Base-by-base conservation (phyloP, 2,113 vertebrate genomes). In the Geococcyx californianus region DNA sequence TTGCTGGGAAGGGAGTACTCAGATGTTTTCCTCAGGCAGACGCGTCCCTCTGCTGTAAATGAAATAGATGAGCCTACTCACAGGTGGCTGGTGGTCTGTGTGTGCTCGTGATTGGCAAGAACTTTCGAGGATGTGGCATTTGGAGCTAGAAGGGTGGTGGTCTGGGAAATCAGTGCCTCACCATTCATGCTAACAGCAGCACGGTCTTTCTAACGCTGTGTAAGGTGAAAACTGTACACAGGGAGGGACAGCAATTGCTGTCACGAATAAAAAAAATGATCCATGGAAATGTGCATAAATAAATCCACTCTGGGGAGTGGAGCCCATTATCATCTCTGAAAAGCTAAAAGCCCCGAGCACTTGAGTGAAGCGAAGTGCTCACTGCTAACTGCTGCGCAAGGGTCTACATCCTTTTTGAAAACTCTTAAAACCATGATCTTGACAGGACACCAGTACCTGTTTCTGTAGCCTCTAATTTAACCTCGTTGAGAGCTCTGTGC, bases 161-260 rank as follows among this genome's bases (percentile, higher is more conserved):
- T 33, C 14, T 69, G 75, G 59, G 63, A 76, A 84, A 77, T 33
- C 67, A 15, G 33, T n/a, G 40, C 38, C 60, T 82, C 9, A 2
- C 58, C 11, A 29, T 42, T 70, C 25, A 6, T 34, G 13, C 38
- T 3, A 7, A 26, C 9, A 66, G 25, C 76, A 84, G 23, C 42
- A 2, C 0, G 7, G 59, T 4, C 23, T 55, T 66, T 18, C 51
- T 56, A 13, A 40, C 0, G 1, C 33, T 47, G 21, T 34, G 28
- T 23, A n/a, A 77, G 64, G 42, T 75, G 76, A 44, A 60, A 84
- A 44, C 45, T 47, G 10, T 52, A 16, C 8, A 1, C 1, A 6
- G 47, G 56, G 59, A 67, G n/a, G 44, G 52, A 45, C 42, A 51
- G 52, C 36, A 92, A 31, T 89, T 84, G 58, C 54, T 79, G 44